Evolutionary conservation across 2,113 vertebrate species (phyloP).

Genomic region (Cephalophus harveyi): DNA sequence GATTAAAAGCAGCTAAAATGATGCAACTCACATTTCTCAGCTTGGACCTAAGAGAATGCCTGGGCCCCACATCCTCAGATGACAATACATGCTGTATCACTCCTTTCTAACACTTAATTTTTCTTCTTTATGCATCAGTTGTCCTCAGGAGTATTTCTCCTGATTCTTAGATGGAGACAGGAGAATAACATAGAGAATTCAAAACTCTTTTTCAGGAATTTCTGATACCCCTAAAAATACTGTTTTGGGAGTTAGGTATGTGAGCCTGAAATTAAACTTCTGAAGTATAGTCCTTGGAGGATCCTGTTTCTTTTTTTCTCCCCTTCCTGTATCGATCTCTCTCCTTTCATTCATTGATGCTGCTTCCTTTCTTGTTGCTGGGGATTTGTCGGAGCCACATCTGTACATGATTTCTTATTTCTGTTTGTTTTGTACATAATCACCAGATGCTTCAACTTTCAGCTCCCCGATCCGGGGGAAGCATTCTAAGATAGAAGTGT

Average conservation of each 20-base stretch:
- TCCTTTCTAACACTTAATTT: not conserved
- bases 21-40: not conserved
- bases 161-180: not conserved
- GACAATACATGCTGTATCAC: not conserved
- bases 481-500: not conserved
- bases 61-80: not conserved
- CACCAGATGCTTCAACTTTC: conserved; percentile 49
- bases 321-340: conserved; percentile 49
- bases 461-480: not conserved
- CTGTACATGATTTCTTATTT: conserved; percentile 65
- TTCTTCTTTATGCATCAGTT: not conserved
- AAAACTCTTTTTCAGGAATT: not conserved
- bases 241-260: not conserved
- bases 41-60: not conserved
- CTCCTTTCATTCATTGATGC: conserved; percentile 21
- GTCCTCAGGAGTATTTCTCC: not conserved
- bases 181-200: not conserved
- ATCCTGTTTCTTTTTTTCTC: conserved; percentile 21
- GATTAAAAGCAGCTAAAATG: not conserved
- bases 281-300: conserved; percentile 8
- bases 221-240: not conserved
- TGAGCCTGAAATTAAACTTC: conserved; percentile 46
- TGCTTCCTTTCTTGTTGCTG: conserved; percentile 36
- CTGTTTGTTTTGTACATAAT: conserved; percentile 67
- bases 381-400: conserved; percentile 50